Conservation (phyloP, 2,888 invertebrate genomes). For the Ommatoiulus sabulosus region DNA sequence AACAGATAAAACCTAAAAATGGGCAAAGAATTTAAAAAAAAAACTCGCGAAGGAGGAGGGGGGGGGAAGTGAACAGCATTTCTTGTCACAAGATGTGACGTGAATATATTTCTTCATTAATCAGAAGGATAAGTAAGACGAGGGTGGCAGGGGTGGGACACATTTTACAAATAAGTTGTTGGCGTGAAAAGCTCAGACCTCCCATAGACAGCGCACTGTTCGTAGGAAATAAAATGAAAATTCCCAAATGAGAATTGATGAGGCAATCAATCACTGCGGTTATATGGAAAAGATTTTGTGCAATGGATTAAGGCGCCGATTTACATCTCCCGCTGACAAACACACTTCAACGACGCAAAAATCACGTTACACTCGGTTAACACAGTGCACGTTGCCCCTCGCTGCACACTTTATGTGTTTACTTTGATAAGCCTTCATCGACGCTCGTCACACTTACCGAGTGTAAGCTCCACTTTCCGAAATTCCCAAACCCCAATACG, state of each 20-base stretch:
- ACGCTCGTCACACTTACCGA: conserved; percentile 18
- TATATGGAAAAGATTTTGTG: conserved; percentile 50
- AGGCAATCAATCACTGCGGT: conserved; percentile 53
- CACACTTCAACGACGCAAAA: conserved; percentile 45
- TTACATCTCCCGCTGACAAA: conserved; percentile 52
- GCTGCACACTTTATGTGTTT: conserved; percentile 14
- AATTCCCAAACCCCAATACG: conserved; percentile 15
- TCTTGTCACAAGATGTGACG: conserved; percentile 33
- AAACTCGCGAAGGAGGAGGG: neutral
- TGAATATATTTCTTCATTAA: conserved; percentile 40
- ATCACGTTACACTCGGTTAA: conserved; percentile 25
- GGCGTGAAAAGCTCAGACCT: conserved; percentile 40
- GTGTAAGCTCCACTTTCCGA: conserved; percentile 11
- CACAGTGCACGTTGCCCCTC: conserved; percentile 39
- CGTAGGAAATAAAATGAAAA: conserved; percentile 51
- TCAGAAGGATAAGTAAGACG: conserved; percentile 36
- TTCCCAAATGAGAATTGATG: conserved; percentile 53
- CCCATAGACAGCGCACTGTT: conserved; percentile 3
- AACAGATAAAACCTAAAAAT: conserved; percentile 18
- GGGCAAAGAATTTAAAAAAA: neutral
- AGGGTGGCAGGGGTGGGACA: conserved; percentile 39
- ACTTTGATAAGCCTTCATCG: conserved; percentile 30
- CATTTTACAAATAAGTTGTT: conserved; percentile 43
- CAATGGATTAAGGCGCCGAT: conserved; percentile 47
- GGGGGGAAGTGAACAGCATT: neutral